Percentiles rank a stretch among this genome's conserved stretches.
These are phyloP conservation scores for Nasonovia ribisnigri DNA, from an alignment of 2,888 invertebrate genomes.

Conservation along the genomic window DNA sequence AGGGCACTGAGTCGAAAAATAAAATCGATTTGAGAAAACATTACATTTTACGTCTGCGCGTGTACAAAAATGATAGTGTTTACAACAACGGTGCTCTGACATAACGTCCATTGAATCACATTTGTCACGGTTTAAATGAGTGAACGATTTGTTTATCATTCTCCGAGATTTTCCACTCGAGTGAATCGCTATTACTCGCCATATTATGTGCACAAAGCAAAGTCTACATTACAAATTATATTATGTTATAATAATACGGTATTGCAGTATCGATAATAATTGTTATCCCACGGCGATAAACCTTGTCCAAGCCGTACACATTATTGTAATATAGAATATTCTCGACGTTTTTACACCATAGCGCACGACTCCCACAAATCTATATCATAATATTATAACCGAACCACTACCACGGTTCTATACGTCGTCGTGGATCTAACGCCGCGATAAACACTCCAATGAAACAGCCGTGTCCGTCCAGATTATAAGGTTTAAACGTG, in stretches of 20 bases:
- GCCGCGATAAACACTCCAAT: not conserved
- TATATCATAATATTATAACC: too few relatives aligned
- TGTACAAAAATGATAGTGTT: not conserved
- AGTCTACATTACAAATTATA: not conserved
- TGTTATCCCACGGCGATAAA: conserved; percentile 30
- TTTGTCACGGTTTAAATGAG: not conserved
- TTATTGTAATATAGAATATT: not conserved
- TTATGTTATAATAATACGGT: too few relatives aligned
- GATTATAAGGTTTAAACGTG: not conserved
- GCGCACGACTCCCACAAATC: not conserved
- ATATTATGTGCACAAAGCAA: not conserved
- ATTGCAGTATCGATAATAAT: conserved; percentile 15
- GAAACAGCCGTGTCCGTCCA: not conserved
- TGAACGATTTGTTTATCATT: conserved; percentile 28
- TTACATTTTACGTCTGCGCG: not conserved
- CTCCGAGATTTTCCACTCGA: conserved; percentile 28
- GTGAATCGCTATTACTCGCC: not conserved
- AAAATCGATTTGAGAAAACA: not conserved
- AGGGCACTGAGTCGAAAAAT: not conserved
- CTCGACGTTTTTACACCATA: not conserved
- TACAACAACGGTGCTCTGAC: not conserved
- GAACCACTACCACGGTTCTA: not conserved
- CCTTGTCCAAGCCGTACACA: not conserved
- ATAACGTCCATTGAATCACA: conserved; percentile 25
- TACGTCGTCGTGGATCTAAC: not conserved